These are phyloP conservation scores for Cerceris rybyensis DNA, from an alignment of 2,888 invertebrate genomes.

Conservation along the genomic window DNA sequence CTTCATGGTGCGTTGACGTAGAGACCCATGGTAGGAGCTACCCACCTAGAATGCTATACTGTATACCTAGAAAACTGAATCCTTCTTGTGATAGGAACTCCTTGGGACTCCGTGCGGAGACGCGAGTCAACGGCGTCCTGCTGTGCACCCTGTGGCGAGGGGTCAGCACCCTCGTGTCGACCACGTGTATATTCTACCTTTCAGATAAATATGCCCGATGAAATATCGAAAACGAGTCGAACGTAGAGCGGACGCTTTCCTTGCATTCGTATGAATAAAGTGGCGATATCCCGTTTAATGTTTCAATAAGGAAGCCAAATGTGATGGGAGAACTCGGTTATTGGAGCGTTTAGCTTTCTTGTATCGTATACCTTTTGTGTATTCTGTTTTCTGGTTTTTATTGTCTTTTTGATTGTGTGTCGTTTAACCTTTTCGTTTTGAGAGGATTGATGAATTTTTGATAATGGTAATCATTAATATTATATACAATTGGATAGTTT, in stretches of 20 bases:
- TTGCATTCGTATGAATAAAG: not conserved
- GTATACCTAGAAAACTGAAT: constrained; percentile 42
- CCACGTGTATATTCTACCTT: constrained; percentile 39
- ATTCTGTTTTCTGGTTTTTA: not conserved
- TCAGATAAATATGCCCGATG: constrained; percentile 29
- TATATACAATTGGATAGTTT: too few relatives aligned
- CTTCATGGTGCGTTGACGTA: constrained; percentile 55
- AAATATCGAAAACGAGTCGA: constrained; percentile 28
- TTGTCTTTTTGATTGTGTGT: too few relatives aligned
- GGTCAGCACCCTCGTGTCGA: constrained; percentile 63
- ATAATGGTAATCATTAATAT: too few relatives aligned
- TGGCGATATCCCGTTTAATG: not conserved
- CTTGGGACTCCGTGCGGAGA: constrained; percentile 30
- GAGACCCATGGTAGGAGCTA: constrained; percentile 50
- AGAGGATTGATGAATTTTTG: too few relatives aligned
- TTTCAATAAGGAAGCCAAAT: not conserved
- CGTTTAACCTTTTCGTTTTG: too few relatives aligned
- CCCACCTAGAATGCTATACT: constrained; percentile 46
- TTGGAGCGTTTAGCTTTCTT: not conserved
- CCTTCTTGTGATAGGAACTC: constrained; percentile 23
- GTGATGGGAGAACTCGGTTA: not conserved
- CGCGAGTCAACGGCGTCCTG: constrained; percentile 51
- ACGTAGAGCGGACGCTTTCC: not conserved
- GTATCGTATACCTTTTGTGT: not conserved
- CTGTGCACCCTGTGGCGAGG: constrained; percentile 63